Conservation (phyloP, 2,888 invertebrate genomes). For the Galerucella calmariensis region DNA sequence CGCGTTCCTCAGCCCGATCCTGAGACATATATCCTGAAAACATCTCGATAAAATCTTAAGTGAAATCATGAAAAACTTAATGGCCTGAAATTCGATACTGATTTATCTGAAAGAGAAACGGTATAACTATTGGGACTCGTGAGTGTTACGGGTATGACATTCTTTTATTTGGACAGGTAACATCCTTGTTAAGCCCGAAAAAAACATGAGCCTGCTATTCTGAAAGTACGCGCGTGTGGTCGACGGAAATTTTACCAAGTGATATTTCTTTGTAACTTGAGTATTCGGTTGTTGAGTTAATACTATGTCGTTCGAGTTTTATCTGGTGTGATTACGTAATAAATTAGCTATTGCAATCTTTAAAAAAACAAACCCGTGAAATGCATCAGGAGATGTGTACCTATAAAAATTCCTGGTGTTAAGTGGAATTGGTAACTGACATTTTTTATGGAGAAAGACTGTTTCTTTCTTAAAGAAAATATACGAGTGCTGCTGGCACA, state of each 20-base stretch:
- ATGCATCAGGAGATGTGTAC: neutral
- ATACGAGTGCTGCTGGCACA: neutral
- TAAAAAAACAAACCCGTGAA: neutral
- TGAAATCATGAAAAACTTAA: slow-evolving; percentile 43
- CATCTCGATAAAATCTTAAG: slow-evolving; percentile 33
- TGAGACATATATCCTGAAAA: slow-evolving; percentile 17
- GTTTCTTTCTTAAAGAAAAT: neutral
- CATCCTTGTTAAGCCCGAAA: slow-evolving; percentile 56
- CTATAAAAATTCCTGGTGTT: slow-evolving; percentile 8
- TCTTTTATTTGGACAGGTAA: slow-evolving; percentile 59
- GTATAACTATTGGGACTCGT: slow-evolving; percentile 39
- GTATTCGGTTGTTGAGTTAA: slow-evolving; percentile 24
- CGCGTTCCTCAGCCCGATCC: slow-evolving; percentile 17
- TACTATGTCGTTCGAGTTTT: slow-evolving; percentile 26
- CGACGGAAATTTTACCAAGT: slow-evolving; percentile 44
- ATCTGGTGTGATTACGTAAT: slow-evolving; percentile 22
- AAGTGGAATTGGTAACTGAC: slow-evolving; percentile 3
- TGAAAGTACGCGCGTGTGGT: slow-evolving; percentile 58
- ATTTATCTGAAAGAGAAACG: slow-evolving; percentile 49
- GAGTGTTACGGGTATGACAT: slow-evolving; percentile 54
- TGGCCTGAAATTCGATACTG: slow-evolving; percentile 51
- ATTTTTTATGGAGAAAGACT: slow-evolving; percentile 5
- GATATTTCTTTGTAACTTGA: slow-evolving; percentile 30
- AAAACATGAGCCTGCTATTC: slow-evolving; percentile 56
- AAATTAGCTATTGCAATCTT: slow-evolving; percentile 18